Conservation (phyloP, 1,140 invertebrate species). For the Drosophila biarmipes region DNA sequence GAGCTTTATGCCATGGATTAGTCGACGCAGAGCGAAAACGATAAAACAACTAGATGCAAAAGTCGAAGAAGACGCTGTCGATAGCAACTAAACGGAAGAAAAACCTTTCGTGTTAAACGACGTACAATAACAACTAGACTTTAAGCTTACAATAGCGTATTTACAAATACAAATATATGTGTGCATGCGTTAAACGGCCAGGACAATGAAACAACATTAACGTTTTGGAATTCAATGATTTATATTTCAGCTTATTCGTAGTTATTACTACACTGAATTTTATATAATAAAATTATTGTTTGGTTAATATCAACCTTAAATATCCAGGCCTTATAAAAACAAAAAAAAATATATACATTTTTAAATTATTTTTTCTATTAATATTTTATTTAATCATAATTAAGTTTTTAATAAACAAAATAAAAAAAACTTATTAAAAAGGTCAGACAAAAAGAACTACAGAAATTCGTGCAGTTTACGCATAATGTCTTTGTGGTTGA, state of each 20-base stretch:
- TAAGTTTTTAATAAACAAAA: slow-evolving; percentile 5
- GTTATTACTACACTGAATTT: slow-evolving; percentile 66
- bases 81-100: slow-evolving; percentile 45
- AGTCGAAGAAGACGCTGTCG: slow-evolving; percentile 58
- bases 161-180: slow-evolving; percentile 33
- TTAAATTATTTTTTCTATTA: slow-evolving; percentile 21
- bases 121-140: slow-evolving; percentile 73
- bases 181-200: slow-evolving; percentile 5
- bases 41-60: slow-evolving; percentile 54
- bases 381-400: too few species aligned
- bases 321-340: slow-evolving; percentile 38
- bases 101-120: slow-evolving; percentile 30
- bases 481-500: too few species aligned
- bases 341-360: slow-evolving; percentile 42
- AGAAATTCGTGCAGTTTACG: too few species aligned
- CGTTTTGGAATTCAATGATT: slow-evolving; percentile 61
- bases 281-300: slow-evolving; percentile 66
- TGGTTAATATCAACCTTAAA: slow-evolving; percentile 68
- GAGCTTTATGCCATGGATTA: slow-evolving; percentile 90
- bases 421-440: too few species aligned
- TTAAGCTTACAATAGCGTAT: slow-evolving; percentile 63
- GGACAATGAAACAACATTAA: slow-evolving; percentile 15
- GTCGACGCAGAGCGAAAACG: slow-evolving; percentile 69
- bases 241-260: slow-evolving; percentile 64
- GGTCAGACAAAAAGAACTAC: too few species aligned